Conservation (phyloP, 1,140 invertebrate genomes). For the Copidosoma floridanum region DNA sequence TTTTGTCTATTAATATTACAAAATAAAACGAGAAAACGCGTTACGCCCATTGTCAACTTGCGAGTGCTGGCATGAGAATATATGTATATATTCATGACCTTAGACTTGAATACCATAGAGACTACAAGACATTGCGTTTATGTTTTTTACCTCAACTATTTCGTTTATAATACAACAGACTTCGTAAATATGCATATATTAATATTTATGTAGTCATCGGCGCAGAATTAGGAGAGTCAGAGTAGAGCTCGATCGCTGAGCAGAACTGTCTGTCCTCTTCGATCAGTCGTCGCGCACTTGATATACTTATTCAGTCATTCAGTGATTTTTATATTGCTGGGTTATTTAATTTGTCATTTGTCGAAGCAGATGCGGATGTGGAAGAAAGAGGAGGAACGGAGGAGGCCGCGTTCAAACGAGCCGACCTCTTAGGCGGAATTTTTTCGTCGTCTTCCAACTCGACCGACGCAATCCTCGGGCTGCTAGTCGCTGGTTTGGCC, state of each 20-base stretch:
- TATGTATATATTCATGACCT: too few relatives aligned
- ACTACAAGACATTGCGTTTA: constrained; percentile 2
- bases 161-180: constrained; percentile 25
- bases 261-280: background rate
- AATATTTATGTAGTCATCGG: constrained; percentile 9
- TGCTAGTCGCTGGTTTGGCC: background rate
- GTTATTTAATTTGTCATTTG: constrained; percentile 25
- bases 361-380: background rate
- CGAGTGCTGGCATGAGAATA: constrained; percentile 4
- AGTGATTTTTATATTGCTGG: too few relatives aligned
- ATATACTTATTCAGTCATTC: constrained; percentile 19
- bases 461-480: constrained; percentile 26
- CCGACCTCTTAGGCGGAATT: constrained; percentile 30
- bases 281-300: background rate
- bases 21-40: constrained; percentile 22
- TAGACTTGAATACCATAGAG: constrained; percentile 10
- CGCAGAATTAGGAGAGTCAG: background rate
- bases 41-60: background rate
- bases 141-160: background rate
- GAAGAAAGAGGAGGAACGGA: constrained; percentile 18
- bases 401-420: constrained; percentile 30
- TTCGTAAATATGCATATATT: too few relatives aligned
- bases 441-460: constrained; percentile 34
- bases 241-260: constrained; percentile 18
- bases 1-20: constrained; percentile 1